Evolutionary conservation across 2,113 vertebrate species (phyloP), one percentile per base, ranked within the genome.

Genomic region (Equus przewalskii): DNA sequence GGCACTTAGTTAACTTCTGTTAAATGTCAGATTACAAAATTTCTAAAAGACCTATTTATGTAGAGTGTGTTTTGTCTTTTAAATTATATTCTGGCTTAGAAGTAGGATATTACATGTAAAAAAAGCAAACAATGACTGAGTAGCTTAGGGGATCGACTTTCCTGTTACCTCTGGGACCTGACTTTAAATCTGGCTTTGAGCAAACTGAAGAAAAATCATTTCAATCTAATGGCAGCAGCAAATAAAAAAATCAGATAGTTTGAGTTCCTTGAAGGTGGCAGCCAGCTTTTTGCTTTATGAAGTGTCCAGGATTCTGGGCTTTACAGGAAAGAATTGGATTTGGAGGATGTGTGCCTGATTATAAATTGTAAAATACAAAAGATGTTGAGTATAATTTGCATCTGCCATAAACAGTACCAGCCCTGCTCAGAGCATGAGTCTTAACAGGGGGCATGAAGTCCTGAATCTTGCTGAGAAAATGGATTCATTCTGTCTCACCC

Each of bases 141-240:
- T 98, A 98, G 99, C 99, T 99, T 99, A 98, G 98, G 98, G 98
- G 99, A 99, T 99, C 98, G 98, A 99, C 99, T 99, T 99, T 97
- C 82, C 98, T 96, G 96, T 98, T 98, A 96, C 99, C 99, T 99
- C 97, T 97, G 99, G 99, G 99, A 99, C 98, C 98, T 99, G 99
- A 98, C 99, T 99, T 99, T 98, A 99, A 99, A 99, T 98, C 98
- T 99, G 98, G 97, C 98, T 99, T 98, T 99, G 98, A 99, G 98
- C 98, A 99, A 99, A 99, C 98, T 86, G 98, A 98, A 97, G 98
- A 98, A 99, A 99, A 99, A 99, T 99, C 98, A 99, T 99, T 99
- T 98, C 98, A 98, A 98, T 98, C 98, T 98, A 98, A 99, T 99
- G 98, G 99, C 98, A 99, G 98, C 80, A 82, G 98, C 98, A 95